Evolutionary conservation across 2,113 vertebrate genomes (phyloP), one percentile per base, ranked within the genome.

Genomic region (Mungos mungo): DNA sequence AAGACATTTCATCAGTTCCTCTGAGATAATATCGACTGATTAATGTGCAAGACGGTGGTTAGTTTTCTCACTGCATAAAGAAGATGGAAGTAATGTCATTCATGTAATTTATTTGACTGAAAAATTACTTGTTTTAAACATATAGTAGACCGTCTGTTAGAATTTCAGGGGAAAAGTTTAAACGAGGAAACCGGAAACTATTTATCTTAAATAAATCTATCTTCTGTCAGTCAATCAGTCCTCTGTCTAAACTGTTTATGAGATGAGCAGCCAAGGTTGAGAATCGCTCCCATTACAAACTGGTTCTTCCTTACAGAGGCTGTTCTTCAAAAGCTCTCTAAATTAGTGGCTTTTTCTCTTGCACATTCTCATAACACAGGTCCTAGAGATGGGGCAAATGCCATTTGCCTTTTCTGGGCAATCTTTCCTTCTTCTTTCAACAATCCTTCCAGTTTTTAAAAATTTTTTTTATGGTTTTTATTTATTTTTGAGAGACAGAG

Each of bases 1-100:
- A 66, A 93, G 80, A 69, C 18, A 0, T 68, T 74, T 92, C 33
- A 86, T 80, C 54, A 92, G 63, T 82, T 95, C 79, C 88, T 86
- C 66, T 93, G 77, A 92, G 54, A 57, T 86, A 86, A 93, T 71
- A 35, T 23, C 86, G 92, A 69, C 29, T 92, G 63, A 92, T 96
- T 29, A 21, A 21, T 60, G 27, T 47, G 31, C 18, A 52, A 57
- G 79, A 79, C 33, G 11, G 4, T 89, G 7, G 15, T 47, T 86
- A 23, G 11, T 69, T 96, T 45, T 50, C 60, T 94, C 16, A 86
- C 45, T 80, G 6, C 29, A 16, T 45, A 89, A 76, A 41, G 52
- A 95, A 16, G 13, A 68, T 76, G 4, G 71, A 81, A 93, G 57
- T 33, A 83, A 87, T 84, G 8, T 15, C 41, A 79, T 57, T 90